phyloP scores from a whole-genome alignment of 2,888 invertebrate species.

The Lysandra coridon region DNA sequence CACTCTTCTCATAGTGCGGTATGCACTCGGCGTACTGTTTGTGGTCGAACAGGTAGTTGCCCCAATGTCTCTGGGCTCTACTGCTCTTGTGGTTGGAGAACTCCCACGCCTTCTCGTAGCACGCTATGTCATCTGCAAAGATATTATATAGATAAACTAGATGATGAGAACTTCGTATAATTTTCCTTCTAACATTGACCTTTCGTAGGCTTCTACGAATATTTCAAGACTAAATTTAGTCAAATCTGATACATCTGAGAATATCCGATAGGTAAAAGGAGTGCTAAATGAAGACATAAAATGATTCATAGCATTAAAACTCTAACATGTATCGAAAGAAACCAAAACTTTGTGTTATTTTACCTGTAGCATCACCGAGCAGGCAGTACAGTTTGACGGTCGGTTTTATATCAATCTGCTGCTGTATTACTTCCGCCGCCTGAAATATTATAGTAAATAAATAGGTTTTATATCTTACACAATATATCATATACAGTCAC shows the following conservation, averaged over 20 bases:
- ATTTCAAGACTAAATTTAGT: no score
- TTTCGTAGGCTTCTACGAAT: no score
- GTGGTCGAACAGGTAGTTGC: slow-evolving; percentile 86
- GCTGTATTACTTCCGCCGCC: slow-evolving; percentile 93
- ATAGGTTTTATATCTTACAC: no score
- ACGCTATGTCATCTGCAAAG: slow-evolving; percentile 83
- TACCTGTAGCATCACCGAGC: slow-evolving; percentile 30
- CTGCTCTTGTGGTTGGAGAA: slow-evolving; percentile 90
- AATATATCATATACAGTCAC: no score
- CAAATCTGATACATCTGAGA: no score
- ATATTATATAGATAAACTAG: no score
- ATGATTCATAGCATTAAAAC: no score
- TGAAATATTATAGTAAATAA: slow-evolving; percentile 49
- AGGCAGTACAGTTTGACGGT: slow-evolving; percentile 87
- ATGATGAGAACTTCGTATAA: no score
- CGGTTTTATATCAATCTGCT: slow-evolving; percentile 88
- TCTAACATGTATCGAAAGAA: no score
- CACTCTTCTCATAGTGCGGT: slow-evolving; percentile 89
- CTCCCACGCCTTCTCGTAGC: slow-evolving; percentile 95
- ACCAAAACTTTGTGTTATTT: not conserved
- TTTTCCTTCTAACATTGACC: no score
- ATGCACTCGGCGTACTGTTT: slow-evolving; percentile 90
- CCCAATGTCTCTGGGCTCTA: slow-evolving; percentile 94
- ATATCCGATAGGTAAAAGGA: no score
- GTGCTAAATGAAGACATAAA: no score